A percentile compares a stretch with the other conserved stretches of the same genome.
These are phyloP conservation scores for Sebastes cheni DNA, from an alignment of 2,797 vertebrate species.

Conservation along the genomic window DNA sequence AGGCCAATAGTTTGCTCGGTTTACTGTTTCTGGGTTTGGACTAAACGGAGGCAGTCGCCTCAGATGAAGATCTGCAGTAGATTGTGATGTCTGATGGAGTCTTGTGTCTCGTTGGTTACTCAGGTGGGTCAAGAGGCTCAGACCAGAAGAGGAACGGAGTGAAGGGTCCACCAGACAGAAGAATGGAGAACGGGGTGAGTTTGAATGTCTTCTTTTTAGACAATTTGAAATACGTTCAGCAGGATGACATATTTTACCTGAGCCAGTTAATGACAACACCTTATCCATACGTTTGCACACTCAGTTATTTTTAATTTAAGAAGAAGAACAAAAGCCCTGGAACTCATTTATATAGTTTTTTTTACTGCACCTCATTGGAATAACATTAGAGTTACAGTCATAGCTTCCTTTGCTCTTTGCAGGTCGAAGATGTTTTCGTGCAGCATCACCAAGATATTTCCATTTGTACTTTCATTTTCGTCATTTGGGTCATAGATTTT, in stretches of 20 bases:
- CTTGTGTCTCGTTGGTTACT: slow-evolving; percentile 42
- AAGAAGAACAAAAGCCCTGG: no score
- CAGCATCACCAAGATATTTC: not conserved
- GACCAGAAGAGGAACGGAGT: slow-evolving; percentile 92
- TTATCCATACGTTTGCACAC: not conserved
- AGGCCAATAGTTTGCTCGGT: slow-evolving; percentile 5
- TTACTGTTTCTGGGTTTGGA: slow-evolving; percentile 15
- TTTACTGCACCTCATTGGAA: not conserved
- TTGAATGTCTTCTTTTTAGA: not conserved
- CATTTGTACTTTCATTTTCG: not conserved
- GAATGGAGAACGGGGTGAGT: slow-evolving; percentile 95
- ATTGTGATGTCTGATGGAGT: slow-evolving; percentile 18
- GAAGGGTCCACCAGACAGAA: slow-evolving; percentile 86
- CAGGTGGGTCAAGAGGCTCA: slow-evolving; percentile 84
- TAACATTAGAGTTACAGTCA: not conserved
- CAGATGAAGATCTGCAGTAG: not conserved
- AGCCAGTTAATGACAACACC: not conserved
- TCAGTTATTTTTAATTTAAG: not conserved
- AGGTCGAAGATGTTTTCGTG: not conserved
- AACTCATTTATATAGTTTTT: not conserved
- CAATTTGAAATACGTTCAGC: not conserved
- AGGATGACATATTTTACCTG: not conserved
- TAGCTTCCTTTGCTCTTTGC: not conserved
- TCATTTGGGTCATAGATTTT: not conserved
- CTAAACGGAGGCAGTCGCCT: not conserved